phyloP scores from a whole-genome alignment of 2,888 invertebrate species.

The Ochropleura plecta region DNA sequence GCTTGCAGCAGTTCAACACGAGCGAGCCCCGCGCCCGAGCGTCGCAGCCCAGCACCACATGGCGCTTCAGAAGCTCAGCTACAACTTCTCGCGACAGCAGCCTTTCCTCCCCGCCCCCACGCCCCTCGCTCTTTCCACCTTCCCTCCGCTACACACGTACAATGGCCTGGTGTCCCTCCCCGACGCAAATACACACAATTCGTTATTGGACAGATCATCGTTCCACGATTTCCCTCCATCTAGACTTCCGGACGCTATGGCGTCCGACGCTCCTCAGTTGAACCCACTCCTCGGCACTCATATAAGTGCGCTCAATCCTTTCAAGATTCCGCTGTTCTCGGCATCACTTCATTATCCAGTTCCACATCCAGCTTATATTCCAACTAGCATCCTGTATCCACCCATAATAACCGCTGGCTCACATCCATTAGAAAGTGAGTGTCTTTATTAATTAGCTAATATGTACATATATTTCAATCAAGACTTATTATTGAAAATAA shows the following conservation, averaged over 20 bases:
- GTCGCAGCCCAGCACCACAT: conserved; percentile 78
- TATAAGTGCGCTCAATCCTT: conserved; percentile 77
- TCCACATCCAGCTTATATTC: conserved; percentile 83
- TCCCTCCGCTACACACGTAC: conserved; percentile 78
- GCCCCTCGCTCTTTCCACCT: conserved; percentile 75
- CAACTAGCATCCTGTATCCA: conserved; percentile 85
- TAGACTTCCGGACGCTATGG: conserved; percentile 74
- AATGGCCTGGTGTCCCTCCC: conserved; percentile 71
- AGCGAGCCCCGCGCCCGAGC: conserved; percentile 94
- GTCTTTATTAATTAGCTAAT: conserved; percentile 15
- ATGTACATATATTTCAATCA: too few species aligned
- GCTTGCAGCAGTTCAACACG: conserved; percentile 96
- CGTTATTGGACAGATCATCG: conserved; percentile 76
- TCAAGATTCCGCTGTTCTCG: conserved; percentile 84
- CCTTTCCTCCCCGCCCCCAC: conserved; percentile 73
- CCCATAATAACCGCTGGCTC: conserved; percentile 78
- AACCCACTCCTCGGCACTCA: conserved; percentile 74
- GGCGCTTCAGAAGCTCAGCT: conserved; percentile 88
- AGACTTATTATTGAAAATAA: not conserved
- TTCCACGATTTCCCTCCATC: conserved; percentile 78
- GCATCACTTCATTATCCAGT: conserved; percentile 82
- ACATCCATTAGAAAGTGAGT: conserved; percentile 78
- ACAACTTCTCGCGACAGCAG: conserved; percentile 82
- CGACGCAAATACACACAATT: conserved; percentile 71
- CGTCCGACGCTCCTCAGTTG: conserved; percentile 72